A percentile compares a stretch with the other conserved stretches of the same genome.
Conservation (phyloP, 2,113 vertebrate species). For the Poeciliopsis retropinna region DNA sequence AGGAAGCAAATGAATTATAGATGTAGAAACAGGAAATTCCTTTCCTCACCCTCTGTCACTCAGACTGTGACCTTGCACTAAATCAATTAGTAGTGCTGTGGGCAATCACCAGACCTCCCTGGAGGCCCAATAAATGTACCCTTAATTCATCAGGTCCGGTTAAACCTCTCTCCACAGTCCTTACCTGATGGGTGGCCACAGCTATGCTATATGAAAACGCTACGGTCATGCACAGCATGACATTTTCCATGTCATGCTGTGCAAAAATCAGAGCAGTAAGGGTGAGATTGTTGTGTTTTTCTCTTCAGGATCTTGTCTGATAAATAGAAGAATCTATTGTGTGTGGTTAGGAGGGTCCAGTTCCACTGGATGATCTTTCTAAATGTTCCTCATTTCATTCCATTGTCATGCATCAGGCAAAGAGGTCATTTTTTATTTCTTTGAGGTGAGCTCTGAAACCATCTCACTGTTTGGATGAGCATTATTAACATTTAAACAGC, state of each 20-base stretch:
- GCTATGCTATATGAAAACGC: conserved; percentile 39
- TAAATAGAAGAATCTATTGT: conserved; percentile 30
- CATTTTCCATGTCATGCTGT: conserved; percentile 60
- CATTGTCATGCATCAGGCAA: conserved; percentile 16
- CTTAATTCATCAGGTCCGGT: conserved; percentile 64
- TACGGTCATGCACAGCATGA: too few relatives aligned
- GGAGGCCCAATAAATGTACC: conserved; percentile 55
- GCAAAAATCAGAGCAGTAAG: conserved; percentile 51
- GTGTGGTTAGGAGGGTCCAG: conserved; percentile 38
- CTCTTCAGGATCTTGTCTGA: conserved; percentile 38
- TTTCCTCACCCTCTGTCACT: conserved; percentile 73
- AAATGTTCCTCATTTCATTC: conserved; percentile 11
- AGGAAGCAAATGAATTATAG: conserved; percentile 82
- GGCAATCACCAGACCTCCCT: conserved; percentile 70
- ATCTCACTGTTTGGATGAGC: conserved; percentile 1
- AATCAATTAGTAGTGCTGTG: conserved; percentile 80
- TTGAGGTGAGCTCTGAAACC: conserved; percentile 7
- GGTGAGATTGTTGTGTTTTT: conserved; percentile 28
- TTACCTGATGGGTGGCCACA: conserved; percentile 62
- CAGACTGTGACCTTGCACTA: conserved; percentile 76
- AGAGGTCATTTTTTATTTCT: conserved; percentile 17
- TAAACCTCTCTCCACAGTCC: conserved; percentile 39
- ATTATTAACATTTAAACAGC: neutral
- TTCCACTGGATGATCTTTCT: conserved; percentile 33
- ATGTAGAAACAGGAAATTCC: conserved; percentile 84